These are phyloP conservation scores for Rhadina sibilatrix DNA, from an alignment of 2,113 vertebrate genomes.

Conservation along the genomic window DNA sequence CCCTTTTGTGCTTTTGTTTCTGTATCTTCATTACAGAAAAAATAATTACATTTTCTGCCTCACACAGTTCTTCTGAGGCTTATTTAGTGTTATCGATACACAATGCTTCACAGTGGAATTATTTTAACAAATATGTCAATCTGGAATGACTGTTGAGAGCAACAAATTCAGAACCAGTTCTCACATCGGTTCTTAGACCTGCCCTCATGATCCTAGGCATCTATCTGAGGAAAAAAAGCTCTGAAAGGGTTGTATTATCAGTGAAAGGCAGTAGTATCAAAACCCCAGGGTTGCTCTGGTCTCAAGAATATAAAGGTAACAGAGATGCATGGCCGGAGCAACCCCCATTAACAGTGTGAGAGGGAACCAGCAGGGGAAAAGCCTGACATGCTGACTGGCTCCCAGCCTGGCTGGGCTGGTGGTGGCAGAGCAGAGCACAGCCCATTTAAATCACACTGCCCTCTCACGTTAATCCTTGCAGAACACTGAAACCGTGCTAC, in stretches of 20 bases:
- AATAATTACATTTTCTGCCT: slow-evolving; percentile 26
- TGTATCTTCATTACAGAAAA: background rate
- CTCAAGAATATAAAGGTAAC: background rate
- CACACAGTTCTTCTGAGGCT: background rate
- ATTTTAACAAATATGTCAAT: background rate
- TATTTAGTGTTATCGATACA: background rate
- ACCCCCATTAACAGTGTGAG: background rate
- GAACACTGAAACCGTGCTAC: background rate
- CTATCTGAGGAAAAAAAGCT: background rate
- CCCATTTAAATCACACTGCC: background rate
- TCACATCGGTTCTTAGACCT: background rate
- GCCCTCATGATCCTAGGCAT: fast-evolving
- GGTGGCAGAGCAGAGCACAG: background rate
- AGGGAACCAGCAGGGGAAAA: background rate
- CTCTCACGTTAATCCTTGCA: background rate
- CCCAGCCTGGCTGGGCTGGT: background rate
- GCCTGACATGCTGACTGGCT: background rate
- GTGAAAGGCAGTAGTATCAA: background rate
- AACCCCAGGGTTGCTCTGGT: background rate
- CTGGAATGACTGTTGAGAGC: background rate
- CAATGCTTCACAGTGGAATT: background rate
- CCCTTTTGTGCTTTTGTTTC: slow-evolving; percentile 8
- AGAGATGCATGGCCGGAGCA: background rate
- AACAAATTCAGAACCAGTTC: background rate
- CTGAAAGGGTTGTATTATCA: background rate